Percentiles rank a stretch among this genome's conserved stretches.
Evolutionary conservation across 2,113 vertebrate genomes (phyloP).

Genomic region (Alethe castanea): DNA sequence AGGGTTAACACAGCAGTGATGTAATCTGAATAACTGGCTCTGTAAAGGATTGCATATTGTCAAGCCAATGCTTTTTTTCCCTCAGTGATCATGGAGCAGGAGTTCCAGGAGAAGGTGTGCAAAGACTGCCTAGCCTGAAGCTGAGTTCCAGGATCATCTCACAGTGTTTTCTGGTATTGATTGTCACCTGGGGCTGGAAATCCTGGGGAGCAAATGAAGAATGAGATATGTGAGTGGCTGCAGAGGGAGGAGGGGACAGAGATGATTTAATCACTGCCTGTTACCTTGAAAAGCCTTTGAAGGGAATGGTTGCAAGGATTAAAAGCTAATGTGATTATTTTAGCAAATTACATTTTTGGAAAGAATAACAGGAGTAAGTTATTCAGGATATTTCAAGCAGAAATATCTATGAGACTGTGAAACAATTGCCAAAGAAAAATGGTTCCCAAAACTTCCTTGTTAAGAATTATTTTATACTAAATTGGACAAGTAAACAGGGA

Average conservation of each 20-base stretch:
- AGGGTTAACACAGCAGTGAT: background rate
- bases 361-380: background rate
- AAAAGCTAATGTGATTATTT: constrained; percentile 20
- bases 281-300: background rate
- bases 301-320: background rate
- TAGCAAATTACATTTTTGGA: background rate
- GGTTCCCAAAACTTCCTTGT: background rate
- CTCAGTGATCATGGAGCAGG: background rate
- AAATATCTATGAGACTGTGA: background rate
- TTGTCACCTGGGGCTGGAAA: background rate
- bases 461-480: background rate
- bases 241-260: background rate
- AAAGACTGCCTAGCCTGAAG: background rate
- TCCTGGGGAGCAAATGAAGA: background rate
- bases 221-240: background rate
- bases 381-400: background rate
- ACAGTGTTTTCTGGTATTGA: background rate
- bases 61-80: background rate
- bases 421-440: background rate
- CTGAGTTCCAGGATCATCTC: background rate
- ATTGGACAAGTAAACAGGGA: background rate
- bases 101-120: background rate
- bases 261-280: background rate
- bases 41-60: background rate
- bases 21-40: background rate